Evolutionary conservation across 1,140 invertebrate species (phyloP).

Genomic region (Drosophila kikkawai): DNA sequence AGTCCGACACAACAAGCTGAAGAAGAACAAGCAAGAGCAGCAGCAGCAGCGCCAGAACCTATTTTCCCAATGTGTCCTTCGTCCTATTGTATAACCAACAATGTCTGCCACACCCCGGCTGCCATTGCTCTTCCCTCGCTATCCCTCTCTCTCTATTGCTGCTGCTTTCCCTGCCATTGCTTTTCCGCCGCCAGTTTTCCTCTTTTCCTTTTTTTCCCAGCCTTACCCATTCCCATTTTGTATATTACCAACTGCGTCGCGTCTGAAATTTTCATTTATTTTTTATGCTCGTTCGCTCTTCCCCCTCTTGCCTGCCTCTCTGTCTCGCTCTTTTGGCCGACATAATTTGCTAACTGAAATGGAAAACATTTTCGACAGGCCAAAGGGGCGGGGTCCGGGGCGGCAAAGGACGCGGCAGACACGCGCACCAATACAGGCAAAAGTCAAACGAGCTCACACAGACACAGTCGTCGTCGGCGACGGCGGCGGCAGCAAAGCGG

Average conservation of each 20-base stretch:
- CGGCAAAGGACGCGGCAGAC: slow-evolving; percentile 65
- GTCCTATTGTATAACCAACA: slow-evolving; percentile 46
- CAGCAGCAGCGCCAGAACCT: slow-evolving; percentile 32
- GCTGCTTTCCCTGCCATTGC: slow-evolving; percentile 1
- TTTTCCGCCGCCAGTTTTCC: slow-evolving; percentile 15
- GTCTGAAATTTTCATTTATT: slow-evolving; percentile 82
- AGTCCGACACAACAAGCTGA: slow-evolving; percentile 49
- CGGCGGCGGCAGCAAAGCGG: slow-evolving; percentile 18
- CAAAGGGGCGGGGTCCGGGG: slow-evolving; percentile 25
- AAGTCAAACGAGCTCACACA: slow-evolving; percentile 53
- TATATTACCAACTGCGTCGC: slow-evolving; percentile 73
- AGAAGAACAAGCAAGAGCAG: slow-evolving; percentile 14
- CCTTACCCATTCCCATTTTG: slow-evolving; percentile 34
- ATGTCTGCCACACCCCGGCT: slow-evolving; percentile 52
- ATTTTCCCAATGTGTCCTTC: slow-evolving; percentile 50
- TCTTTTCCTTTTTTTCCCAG: slow-evolving; percentile 18
- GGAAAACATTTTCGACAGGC: slow-evolving; percentile 83
- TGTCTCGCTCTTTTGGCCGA: slow-evolving; percentile 69
- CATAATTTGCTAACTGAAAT: slow-evolving; percentile 84
- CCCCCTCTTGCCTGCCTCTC: not conserved
- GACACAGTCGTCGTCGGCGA: slow-evolving; percentile 42
- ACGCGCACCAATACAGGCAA: slow-evolving; percentile 75
- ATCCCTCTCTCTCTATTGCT: not conserved
- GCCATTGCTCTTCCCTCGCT: not conserved
- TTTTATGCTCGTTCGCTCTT: slow-evolving; percentile 40